phyloP scores from a whole-genome alignment of 2,888 invertebrate genomes.

The Diarsia mendica region DNA sequence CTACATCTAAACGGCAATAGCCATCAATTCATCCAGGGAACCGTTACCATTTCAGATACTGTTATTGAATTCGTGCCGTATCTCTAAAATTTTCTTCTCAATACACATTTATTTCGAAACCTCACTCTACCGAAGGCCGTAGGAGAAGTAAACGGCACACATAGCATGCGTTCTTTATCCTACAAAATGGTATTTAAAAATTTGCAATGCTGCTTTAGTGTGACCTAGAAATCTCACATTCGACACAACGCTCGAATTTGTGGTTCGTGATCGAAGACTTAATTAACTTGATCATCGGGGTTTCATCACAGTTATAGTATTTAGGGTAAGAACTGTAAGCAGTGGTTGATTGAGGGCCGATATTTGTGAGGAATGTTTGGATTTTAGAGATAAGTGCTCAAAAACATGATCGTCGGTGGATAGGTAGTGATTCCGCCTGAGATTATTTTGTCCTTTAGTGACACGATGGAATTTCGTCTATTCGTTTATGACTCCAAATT shows the following conservation, averaged over 20 bases:
- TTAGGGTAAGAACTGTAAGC: conserved; percentile 54
- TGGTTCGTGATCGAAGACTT: conserved; percentile 68
- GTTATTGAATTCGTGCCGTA: conserved; percentile 57
- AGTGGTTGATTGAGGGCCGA: conserved; percentile 43
- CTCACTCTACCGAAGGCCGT: conserved; percentile 64
- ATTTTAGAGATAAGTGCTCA: not conserved
- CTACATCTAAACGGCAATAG: not conserved
- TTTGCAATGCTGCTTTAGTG: conserved; percentile 79
- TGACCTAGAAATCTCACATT: conserved; percentile 81
- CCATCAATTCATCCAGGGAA: not conserved
- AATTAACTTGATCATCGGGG: conserved; percentile 73
- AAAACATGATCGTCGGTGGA: not conserved
- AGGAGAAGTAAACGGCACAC: conserved; percentile 66
- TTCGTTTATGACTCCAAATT: not conserved
- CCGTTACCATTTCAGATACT: conserved; percentile 21
- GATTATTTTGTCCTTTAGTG: not conserved
- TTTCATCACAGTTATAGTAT: conserved; percentile 63
- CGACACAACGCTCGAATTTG: conserved; percentile 70
- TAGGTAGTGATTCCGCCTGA: not conserved
- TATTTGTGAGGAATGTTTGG: conserved; percentile 9
- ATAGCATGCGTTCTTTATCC: conserved; percentile 68
- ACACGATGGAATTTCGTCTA: not conserved
- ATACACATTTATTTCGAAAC: conserved; percentile 62
- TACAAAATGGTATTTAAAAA: conserved; percentile 73
- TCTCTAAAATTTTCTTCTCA: conserved; percentile 59